phyloP scores from a whole-genome alignment of 2,113 vertebrate genomes.

The Willisornis vidua region DNA sequence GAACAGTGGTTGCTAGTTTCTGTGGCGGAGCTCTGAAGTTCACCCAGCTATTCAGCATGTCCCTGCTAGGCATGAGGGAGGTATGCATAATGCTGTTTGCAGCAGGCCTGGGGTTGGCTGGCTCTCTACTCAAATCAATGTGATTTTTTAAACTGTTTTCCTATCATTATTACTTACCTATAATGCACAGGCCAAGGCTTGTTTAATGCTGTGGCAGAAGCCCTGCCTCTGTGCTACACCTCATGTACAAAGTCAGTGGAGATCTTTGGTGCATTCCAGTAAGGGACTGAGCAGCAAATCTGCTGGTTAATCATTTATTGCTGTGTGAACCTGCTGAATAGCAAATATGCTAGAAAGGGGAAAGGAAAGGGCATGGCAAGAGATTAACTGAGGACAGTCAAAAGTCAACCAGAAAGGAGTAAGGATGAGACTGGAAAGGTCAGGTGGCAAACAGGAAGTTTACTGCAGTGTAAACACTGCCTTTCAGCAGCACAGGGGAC shows the following conservation, averaged over 20 bases:
- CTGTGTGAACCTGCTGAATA: constrained; percentile 61
- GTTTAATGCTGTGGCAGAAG: not conserved
- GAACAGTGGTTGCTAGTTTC: not conserved
- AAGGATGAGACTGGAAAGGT: not conserved
- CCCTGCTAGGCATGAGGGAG: not conserved
- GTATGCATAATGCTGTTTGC: not conserved
- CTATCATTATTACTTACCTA: not conserved
- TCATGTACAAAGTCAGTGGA: constrained; percentile 2
- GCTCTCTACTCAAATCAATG: not conserved
- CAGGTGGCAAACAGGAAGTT: constrained; percentile 15
- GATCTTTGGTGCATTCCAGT: constrained; percentile 17
- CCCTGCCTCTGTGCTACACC: not conserved
- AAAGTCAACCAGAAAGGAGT: constrained; percentile 45
- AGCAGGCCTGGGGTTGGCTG: not conserved
- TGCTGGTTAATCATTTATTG: constrained; percentile 57
- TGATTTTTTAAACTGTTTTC: not conserved
- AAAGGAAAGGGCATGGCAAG: constrained; percentile 49
- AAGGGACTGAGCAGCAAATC: constrained; percentile 8
- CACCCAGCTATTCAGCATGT: not conserved
- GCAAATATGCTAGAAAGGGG: constrained; percentile 52
- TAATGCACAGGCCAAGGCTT: not conserved
- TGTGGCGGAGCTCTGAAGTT: not conserved
- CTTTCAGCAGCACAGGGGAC: not conserved
- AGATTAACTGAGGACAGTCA: constrained; percentile 67
- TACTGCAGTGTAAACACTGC: not conserved